A percentile compares a stretch with the other conserved stretches of the same genome.
These are phyloP conservation scores for Trididemnum nubilum DNA, from an alignment of 23 tunicate species.

Conservation along the genomic window DNA sequence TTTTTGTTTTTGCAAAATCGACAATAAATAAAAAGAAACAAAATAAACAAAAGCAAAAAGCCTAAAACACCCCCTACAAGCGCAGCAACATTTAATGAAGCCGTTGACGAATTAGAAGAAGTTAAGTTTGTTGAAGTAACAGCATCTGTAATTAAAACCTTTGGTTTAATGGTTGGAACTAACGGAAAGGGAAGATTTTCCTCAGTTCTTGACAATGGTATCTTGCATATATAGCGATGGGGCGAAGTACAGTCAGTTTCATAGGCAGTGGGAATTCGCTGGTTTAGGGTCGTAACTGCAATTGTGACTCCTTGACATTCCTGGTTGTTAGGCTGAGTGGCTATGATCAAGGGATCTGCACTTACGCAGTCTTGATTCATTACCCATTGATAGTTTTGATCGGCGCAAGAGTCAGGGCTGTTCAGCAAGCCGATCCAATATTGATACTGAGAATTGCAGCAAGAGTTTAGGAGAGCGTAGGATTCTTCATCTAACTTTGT, in stretches of 20 bases:
- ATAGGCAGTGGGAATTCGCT: not conserved
- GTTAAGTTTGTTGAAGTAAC: no score
- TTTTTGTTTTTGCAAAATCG: no score
- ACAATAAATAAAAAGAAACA: no score
- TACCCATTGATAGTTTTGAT: not conserved
- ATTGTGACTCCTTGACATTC: not conserved
- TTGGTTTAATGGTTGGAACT: no score
- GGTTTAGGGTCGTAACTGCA: not conserved
- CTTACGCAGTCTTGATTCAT: not conserved
- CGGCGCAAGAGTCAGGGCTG: no score
- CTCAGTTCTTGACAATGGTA: not conserved
- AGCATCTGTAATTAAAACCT: no score
- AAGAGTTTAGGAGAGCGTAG: not conserved
- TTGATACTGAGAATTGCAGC: not conserved
- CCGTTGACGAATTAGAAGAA: no score
- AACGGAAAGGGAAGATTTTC: no score
- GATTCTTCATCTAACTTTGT: not conserved
- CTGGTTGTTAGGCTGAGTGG: not conserved
- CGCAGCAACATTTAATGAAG: no score
- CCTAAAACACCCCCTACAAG: no score
- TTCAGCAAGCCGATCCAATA: not conserved
- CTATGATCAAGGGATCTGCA: not conserved
- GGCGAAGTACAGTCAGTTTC: not conserved
- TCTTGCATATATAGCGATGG: not conserved
- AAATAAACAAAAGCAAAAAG: no score